These are phyloP conservation scores for Hyperoplus lanceolatus DNA, from an alignment of 2,797 vertebrate genomes.

Conservation along the genomic window DNA sequence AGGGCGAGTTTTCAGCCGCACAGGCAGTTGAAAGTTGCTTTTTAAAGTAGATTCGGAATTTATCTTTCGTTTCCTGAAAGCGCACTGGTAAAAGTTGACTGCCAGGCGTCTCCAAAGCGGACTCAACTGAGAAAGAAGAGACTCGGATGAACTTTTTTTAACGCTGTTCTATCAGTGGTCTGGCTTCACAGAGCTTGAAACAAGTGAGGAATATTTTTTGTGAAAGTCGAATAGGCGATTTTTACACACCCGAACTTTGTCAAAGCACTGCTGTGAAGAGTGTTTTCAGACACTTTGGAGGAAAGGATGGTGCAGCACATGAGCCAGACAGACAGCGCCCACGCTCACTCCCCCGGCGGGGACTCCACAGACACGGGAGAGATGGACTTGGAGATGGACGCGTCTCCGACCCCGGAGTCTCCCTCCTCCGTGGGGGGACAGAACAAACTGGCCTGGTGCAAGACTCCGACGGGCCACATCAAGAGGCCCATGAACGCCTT, in stretches of 20 bases:
- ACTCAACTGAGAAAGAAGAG: constrained; percentile 49
- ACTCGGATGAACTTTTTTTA: constrained; percentile 77
- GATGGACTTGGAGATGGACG: constrained; percentile 95
- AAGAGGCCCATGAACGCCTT: constrained; percentile 96
- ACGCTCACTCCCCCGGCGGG: constrained; percentile 90
- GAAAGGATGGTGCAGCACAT: constrained; percentile 95
- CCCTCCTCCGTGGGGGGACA: constrained; percentile 90
- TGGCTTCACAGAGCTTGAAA: constrained; percentile 31
- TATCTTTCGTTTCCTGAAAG: constrained; percentile 34
- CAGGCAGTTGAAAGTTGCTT: constrained; percentile 84
- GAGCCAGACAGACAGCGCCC: constrained; percentile 92
- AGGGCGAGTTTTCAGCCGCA: constrained; percentile 86
- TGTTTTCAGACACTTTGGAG: constrained; percentile 62
- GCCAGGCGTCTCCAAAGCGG: constrained; percentile 28
- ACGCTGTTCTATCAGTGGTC: constrained; percentile 22
- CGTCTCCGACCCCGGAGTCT: constrained; percentile 92
- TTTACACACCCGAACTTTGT: constrained; percentile 60
- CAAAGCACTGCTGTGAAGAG: constrained; percentile 40
- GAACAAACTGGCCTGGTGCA: constrained; percentile 96
- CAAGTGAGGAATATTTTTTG: constrained; percentile 47
- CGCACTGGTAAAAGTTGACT: constrained; percentile 56
- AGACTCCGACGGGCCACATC: constrained; percentile 97
- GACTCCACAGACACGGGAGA: constrained; percentile 95
- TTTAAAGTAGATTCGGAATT: constrained; percentile 28
- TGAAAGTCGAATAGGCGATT: constrained; percentile 11